These are phyloP conservation scores for Drosophila varians DNA, from an alignment of 1,140 invertebrate species.

Conservation along the genomic window DNA sequence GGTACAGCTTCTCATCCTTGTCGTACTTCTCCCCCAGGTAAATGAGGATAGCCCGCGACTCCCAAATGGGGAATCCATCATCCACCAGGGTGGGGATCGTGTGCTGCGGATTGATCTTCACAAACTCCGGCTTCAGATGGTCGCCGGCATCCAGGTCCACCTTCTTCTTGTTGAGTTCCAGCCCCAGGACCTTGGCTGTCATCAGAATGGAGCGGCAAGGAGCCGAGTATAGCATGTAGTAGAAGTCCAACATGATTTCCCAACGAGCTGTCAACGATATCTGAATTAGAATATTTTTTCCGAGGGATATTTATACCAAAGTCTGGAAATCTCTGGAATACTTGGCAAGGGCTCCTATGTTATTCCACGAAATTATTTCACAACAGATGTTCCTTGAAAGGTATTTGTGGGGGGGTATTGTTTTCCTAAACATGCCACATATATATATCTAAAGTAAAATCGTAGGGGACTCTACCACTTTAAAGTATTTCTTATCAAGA, in stretches of 20 bases:
- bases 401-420: too few relatives aligned
- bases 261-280: neutral
- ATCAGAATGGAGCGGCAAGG: slow-evolving; percentile 89
- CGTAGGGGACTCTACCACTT: too few relatives aligned
- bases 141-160: slow-evolving; percentile 87
- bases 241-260: slow-evolving; percentile 84
- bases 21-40: slow-evolving; percentile 88
- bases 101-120: slow-evolving; percentile 86
- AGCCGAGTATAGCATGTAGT: slow-evolving; percentile 88
- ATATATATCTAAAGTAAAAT: too few relatives aligned
- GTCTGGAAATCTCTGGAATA: neutral
- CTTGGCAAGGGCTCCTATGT: neutral
- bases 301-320: neutral
- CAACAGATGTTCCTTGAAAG: neutral
- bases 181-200: slow-evolving; percentile 87
- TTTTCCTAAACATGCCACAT: too few relatives aligned
- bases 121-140: slow-evolving; percentile 88
- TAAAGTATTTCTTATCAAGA: neutral
- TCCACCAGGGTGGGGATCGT: slow-evolving; percentile 88
- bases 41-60: slow-evolving; percentile 89
- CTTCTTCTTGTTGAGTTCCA: slow-evolving; percentile 89
- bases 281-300: neutral
- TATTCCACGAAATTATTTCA: neutral
- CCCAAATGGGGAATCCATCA: slow-evolving; percentile 86
- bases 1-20: slow-evolving; percentile 88